These are phyloP conservation scores for Lytechinus pictus DNA, from an alignment of 35 echinoderm and acorn worm species.

Conservation along the genomic window DNA sequence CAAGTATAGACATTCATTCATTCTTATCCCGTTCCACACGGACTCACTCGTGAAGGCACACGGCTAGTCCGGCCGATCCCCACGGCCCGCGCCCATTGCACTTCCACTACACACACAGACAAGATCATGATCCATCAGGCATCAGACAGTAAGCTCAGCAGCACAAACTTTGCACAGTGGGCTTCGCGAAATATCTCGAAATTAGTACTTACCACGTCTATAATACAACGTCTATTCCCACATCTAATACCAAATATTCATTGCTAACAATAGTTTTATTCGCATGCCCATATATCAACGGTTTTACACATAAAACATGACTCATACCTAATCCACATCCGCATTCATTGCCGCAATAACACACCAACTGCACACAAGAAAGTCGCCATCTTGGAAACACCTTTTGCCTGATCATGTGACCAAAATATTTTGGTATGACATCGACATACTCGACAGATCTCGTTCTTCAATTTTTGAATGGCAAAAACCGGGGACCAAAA, in stretches of 20 bases:
- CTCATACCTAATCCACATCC: not conserved
- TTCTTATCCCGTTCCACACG: too few species aligned
- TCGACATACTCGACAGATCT: too few species aligned
- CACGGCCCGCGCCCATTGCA: too few species aligned
- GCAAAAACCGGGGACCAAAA: too few species aligned
- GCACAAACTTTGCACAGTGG: not conserved
- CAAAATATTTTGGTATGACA: constrained; percentile 4
- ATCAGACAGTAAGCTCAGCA: too few species aligned
- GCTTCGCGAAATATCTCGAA: not conserved
- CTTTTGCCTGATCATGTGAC: not conserved
- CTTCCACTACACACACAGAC: too few species aligned
- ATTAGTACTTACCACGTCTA: not conserved
- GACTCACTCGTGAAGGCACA: too few species aligned
- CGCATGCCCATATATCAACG: not conserved
- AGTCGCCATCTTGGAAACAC: not conserved
- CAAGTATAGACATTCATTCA: too few species aligned
- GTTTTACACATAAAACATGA: not conserved
- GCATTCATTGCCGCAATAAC: not conserved
- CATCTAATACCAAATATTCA: not conserved
- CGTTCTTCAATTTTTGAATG: too few species aligned
- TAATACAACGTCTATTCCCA: not conserved
- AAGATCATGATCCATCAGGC: too few species aligned
- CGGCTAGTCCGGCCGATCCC: too few species aligned
- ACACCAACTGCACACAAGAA: not conserved
- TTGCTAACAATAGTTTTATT: not conserved